phyloP scores from a whole-genome alignment of 2,113 vertebrate species.

The Oryzias melastigma region DNA sequence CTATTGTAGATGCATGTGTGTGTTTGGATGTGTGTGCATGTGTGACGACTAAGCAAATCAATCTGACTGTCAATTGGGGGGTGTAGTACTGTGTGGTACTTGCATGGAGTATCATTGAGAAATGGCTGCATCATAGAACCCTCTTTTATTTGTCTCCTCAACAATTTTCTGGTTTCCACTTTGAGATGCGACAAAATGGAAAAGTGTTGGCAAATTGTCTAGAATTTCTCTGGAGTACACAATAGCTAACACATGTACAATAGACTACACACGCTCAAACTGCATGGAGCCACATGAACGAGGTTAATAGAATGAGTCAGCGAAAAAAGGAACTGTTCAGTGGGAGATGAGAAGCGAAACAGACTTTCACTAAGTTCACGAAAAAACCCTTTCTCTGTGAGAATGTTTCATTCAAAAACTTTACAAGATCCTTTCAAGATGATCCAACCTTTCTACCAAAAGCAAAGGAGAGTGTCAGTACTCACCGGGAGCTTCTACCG shows the following conservation, averaged over 20 bases:
- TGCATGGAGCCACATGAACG: slow-evolving; percentile 40
- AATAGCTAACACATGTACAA: slow-evolving; percentile 37
- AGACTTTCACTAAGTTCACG: not conserved
- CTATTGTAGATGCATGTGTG: slow-evolving; percentile 10
- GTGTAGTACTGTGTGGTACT: not conserved
- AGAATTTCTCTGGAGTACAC: slow-evolving; percentile 14
- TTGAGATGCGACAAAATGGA: not conserved
- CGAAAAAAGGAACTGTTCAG: slow-evolving; percentile 36
- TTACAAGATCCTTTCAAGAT: slow-evolving; percentile 19
- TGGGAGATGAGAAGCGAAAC: slow-evolving; percentile 12
- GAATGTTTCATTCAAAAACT: slow-evolving; percentile 1
- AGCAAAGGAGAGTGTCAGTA: slow-evolving; percentile 30
- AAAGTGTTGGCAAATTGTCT: not conserved
- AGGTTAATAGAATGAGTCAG: slow-evolving; percentile 65
- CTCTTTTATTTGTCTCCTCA: not conserved
- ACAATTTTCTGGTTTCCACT: slow-evolving; percentile 6
- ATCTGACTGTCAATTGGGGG: slow-evolving; percentile 11
- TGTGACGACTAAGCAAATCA: slow-evolving; percentile 51
- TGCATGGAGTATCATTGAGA: slow-evolving; percentile 28
- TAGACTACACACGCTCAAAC: slow-evolving; percentile 31
- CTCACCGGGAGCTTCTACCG: slow-evolving; percentile 51
- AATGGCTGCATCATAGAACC: not conserved
- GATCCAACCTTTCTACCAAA: slow-evolving; percentile 24
- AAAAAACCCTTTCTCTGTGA: too few relatives aligned
- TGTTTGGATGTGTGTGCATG: slow-evolving; percentile 9